Conservation (phyloP, 2,888 invertebrate species). For the Sesia apiformis region DNA sequence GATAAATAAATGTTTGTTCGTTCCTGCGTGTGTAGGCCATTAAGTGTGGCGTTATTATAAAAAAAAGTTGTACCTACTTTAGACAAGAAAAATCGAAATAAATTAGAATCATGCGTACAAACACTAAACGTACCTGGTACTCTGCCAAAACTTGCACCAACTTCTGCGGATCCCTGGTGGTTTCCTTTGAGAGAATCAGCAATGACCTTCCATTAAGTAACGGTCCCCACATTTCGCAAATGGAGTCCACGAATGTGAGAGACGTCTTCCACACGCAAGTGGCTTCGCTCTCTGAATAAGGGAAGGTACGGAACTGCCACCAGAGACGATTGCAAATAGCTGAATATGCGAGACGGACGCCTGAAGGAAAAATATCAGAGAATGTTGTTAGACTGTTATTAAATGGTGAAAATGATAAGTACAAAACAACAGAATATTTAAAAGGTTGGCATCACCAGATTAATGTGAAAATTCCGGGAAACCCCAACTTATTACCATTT, state of each 20-base stretch:
- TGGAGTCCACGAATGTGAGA: slow-evolving; percentile 92
- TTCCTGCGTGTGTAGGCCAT: too few species aligned
- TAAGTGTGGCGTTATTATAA: too few species aligned
- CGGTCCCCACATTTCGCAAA: slow-evolving; percentile 91
- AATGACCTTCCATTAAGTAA: slow-evolving; percentile 81
- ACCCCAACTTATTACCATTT: too few species aligned
- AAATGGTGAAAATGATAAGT: too few species aligned
- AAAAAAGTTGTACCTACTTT: too few species aligned
- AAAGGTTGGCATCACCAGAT: too few species aligned
- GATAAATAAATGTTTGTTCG: too few species aligned
- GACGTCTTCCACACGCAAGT: slow-evolving; percentile 92
- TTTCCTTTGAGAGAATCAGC: slow-evolving; percentile 81
- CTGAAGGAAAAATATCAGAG: slow-evolving; percentile 39
- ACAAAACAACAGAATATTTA: too few species aligned
- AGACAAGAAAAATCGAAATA: too few species aligned
- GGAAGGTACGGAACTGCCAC: slow-evolving; percentile 91
- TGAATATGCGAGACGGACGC: slow-evolving; percentile 85
- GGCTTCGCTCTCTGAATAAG: slow-evolving; percentile 79
- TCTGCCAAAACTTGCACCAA: slow-evolving; percentile 80
- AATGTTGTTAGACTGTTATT: too few species aligned
- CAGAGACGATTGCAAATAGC: slow-evolving; percentile 86
- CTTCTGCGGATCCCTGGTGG: slow-evolving; percentile 85
- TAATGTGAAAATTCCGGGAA: too few species aligned
- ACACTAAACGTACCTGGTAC: slow-evolving; percentile 71
- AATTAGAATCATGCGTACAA: neutral